Conservation (phyloP, 1,140 invertebrate genomes). For the Anastrepha obliqua region DNA sequence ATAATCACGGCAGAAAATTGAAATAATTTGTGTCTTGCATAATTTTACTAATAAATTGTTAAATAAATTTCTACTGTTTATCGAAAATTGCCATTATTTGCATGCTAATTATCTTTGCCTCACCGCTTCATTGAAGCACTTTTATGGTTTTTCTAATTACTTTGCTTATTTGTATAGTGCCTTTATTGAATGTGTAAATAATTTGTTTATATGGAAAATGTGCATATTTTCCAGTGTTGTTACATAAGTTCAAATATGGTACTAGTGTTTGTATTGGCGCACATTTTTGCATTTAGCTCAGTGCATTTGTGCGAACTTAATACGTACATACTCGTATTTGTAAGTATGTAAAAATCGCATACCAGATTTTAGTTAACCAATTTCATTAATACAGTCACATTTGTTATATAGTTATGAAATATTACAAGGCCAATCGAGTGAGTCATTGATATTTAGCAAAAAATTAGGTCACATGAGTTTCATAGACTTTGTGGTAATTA, state of each 20-base stretch:
- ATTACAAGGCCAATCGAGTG: conserved; percentile 5
- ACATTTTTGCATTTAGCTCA: neutral
- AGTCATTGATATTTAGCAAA: neutral
- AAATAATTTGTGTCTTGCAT: conserved; percentile 40
- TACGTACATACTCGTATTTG: neutral
- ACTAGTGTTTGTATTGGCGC: neutral
- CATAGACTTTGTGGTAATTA: neutral
- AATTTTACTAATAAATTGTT: neutral
- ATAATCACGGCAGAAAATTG: conserved; percentile 28
- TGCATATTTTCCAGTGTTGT: neutral
- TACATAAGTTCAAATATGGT: neutral
- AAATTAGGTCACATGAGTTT: conserved; percentile 6
- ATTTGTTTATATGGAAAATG: conserved; percentile 15
- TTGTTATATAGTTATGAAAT: conserved; percentile 22
- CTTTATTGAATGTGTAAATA: neutral
- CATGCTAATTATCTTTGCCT: conserved; percentile 29
- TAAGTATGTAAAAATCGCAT: neutral
- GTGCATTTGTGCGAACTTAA: neutral
- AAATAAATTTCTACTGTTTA: conserved; percentile 2
- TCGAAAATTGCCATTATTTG: conserved; percentile 31
- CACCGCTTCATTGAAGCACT: neutral
- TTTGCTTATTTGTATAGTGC: conserved; percentile 15
- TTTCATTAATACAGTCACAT: conserved; percentile 16
- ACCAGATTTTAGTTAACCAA: conserved; percentile 32
- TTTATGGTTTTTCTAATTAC: neutral